Evolutionary conservation across 1,140 invertebrate species (phyloP).

Genomic region (Eriocheir sinensis): DNA sequence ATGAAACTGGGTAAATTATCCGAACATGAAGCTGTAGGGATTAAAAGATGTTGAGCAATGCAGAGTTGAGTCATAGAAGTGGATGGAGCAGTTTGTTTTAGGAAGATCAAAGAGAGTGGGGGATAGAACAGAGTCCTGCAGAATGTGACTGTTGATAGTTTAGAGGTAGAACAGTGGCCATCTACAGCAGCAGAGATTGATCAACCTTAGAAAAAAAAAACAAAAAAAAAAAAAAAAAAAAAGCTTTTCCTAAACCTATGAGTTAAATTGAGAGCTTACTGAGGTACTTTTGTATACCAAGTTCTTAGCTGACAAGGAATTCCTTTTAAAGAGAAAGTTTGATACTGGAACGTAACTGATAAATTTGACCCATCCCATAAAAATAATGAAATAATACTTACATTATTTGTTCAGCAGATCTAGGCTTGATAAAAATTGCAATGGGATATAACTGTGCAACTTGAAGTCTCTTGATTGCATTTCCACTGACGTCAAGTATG

Average conservation of each 20-base stretch:
- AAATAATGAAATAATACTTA: constrained; percentile 85
- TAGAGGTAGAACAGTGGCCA: too few relatives aligned
- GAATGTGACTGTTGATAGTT: too few relatives aligned
- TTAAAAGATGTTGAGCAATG: too few relatives aligned
- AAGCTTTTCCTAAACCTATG: not conserved
- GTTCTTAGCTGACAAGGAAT: not conserved
- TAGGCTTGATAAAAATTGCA: constrained; percentile 99
- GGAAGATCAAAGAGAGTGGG: too few relatives aligned
- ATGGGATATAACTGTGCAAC: constrained; percentile 98
- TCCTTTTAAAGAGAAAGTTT: not conserved
- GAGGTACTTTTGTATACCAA: too few relatives aligned
- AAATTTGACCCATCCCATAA: too few relatives aligned
- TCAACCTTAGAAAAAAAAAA: constrained; percentile 46
- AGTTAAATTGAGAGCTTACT: not conserved
- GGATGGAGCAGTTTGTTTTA: too few relatives aligned
- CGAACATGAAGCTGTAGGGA: too few relatives aligned
- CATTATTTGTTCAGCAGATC: constrained; percentile 98
- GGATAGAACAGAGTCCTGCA: too few relatives aligned
- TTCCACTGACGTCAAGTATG: constrained; percentile 99
- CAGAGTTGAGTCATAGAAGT: too few relatives aligned
- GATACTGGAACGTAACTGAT: not conserved
- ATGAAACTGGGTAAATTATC: too few relatives aligned
- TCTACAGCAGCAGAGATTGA: not conserved
- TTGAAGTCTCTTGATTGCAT: constrained; percentile 99
- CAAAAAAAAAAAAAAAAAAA: constrained; percentile 48